Evolutionary conservation across 2,888 invertebrate species (phyloP).

Genomic region (Acanthosepion lycidas): DNA sequence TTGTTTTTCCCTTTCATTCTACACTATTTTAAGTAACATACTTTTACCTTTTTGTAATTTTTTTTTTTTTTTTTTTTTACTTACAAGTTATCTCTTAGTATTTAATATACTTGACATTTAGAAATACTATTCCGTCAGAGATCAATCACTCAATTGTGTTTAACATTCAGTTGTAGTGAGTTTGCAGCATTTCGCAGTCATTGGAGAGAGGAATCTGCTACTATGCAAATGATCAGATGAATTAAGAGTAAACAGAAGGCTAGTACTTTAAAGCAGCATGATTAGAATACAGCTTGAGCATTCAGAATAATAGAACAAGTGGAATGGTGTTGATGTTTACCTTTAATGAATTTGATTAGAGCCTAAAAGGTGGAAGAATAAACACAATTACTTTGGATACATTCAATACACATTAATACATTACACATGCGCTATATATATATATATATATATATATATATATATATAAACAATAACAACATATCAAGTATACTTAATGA

Average conservation of each 20-base stretch:
- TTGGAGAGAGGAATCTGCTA: neutral
- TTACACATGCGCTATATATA: neutral
- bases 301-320: neutral
- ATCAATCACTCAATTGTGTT: too few relatives aligned
- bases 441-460: too few relatives aligned
- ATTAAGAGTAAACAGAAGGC: neutral
- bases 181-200: neutral
- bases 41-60: too few relatives aligned
- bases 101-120: too few relatives aligned
- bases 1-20: too few relatives aligned
- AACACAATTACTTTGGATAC: neutral
- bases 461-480: neutral
- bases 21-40: too few relatives aligned
- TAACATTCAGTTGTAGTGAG: neutral
- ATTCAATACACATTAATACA: neutral
- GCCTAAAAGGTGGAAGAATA: neutral
- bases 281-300: slow-evolving; percentile 10
- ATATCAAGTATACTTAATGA: neutral
- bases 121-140: too few relatives aligned
- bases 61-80: too few relatives aligned
- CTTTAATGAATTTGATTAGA: neutral
- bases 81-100: too few relatives aligned
- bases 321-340: neutral
- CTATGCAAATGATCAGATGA: neutral
- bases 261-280: neutral